These are phyloP conservation scores for Dicrostonyx torquatus DNA, from an alignment of 2,797 vertebrate genomes.

Conservation along the genomic window DNA sequence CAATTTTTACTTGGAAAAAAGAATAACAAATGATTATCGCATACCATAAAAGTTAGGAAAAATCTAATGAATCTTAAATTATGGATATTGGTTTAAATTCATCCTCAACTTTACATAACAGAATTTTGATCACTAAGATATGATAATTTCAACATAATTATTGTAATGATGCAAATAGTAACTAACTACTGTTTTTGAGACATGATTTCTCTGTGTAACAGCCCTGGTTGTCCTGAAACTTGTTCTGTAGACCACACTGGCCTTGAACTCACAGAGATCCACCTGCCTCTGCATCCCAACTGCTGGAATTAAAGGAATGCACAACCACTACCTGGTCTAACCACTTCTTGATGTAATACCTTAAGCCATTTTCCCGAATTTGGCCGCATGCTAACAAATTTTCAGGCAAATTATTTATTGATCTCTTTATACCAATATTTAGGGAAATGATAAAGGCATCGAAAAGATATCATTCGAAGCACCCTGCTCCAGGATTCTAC, in stretches of 20 bases:
- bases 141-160: slow-evolving; percentile 54
- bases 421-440: background rate
- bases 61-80: slow-evolving; percentile 59
- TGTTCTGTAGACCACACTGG: no score
- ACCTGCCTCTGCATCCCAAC: no score
- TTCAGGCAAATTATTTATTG: slow-evolving; percentile 17
- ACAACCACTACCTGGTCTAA: background rate
- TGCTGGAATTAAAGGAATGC: no score
- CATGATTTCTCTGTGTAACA: no score
- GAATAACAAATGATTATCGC: slow-evolving; percentile 44
- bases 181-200: background rate
- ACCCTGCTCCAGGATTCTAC: background rate
- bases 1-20: slow-evolving; percentile 47
- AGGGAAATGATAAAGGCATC: slow-evolving; percentile 26
- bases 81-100: slow-evolving; percentile 31
- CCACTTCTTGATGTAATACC: slow-evolving; percentile 30
- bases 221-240: no score
- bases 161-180: slow-evolving; percentile 27
- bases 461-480: slow-evolving; percentile 10
- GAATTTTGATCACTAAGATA: slow-evolving; percentile 41
- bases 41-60: slow-evolving; percentile 30
- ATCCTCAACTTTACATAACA: slow-evolving; percentile 43
- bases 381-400: slow-evolving; percentile 35
- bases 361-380: slow-evolving; percentile 25
- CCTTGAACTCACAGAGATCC: no score